phyloP scores from a whole-genome alignment of 1,140 invertebrate species.

The Drosophila punjabiensis region DNA sequence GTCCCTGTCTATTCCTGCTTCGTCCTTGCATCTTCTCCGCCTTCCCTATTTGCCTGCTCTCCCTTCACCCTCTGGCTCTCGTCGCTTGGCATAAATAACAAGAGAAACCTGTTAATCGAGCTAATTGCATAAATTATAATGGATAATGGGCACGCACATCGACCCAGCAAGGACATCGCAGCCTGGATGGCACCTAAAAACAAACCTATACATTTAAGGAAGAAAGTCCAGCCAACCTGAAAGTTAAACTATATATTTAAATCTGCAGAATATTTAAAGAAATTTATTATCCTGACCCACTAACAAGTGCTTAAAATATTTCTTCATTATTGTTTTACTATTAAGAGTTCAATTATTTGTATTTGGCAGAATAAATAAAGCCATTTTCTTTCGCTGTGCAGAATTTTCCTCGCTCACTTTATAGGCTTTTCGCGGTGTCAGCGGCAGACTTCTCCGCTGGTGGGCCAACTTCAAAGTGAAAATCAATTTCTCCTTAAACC shows the following conservation, averaged over 20 bases:
- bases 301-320: background rate
- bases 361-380: background rate
- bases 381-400: background rate
- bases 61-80: background rate
- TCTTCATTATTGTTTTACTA: background rate
- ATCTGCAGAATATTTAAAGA: background rate
- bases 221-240: background rate
- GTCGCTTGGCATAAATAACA: constrained; percentile 50
- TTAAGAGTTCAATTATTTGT: background rate
- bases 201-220: background rate
- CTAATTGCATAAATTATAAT: constrained; percentile 82
- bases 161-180: constrained; percentile 31
- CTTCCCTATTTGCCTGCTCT: background rate
- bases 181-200: constrained; percentile 13
- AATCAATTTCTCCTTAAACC: constrained; percentile 74
- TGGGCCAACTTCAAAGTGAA: constrained; percentile 66
- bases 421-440: constrained; percentile 47
- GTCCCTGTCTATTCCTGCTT: constrained; percentile 30
- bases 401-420: background rate
- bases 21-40: background rate
- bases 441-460: constrained; percentile 43
- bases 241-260: background rate
- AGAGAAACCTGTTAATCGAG: constrained; percentile 75
- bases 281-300: background rate
- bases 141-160: constrained; percentile 55